Base-by-base conservation (phyloP, 2,888 invertebrate species). In the Rhopalosiphum nymphaeae region DNA sequence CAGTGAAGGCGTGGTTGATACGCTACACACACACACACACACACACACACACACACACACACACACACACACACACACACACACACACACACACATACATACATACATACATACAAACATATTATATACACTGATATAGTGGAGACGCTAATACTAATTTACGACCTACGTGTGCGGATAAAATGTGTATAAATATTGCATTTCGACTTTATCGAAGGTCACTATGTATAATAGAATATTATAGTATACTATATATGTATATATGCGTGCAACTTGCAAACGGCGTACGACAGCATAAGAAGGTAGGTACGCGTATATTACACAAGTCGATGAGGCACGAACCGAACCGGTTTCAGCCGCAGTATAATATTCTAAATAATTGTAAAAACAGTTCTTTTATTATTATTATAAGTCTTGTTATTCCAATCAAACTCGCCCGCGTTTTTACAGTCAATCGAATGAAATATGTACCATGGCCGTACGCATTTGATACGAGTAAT, bases 141-240 rank as follows among this genome's bases (percentile, higher is more conserved):
- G n/a, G 36, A 91, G 53, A 91, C 92, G 36, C 92, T 57, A 44
- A 46, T 61, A 92, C 86, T 91, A 91, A 91, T 91, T 91, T 91
- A 92, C 87, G 61, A 85, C 56, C 85, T 85, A 91, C 36, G 61
- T 49, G 36, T 61, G 26, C 36, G 46, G 49, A 92, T 92, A 87
- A 92, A 87, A 92, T 92, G 87, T 36, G 92, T 92, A 87, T 92
- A 87, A 87, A 92, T 78, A 78, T 67, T 93, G 93, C 93, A 93
- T 93, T 89, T 93, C 21, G 44, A 93, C 78, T 89, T 88, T 42
- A 88, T 88, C 44, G 89, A 93, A 93, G 93, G 93, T 93, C 92
- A 42, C 36, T 87, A 78, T 78, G 78, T 78, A 78, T 78, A 78
- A 78, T 78, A 78, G 78, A 78, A 78, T 78, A 53, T 21, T 53